phyloP scores from a whole-genome alignment of 35 echinoderm and acorn worm genomes.

The Amphiura filiformis region DNA sequence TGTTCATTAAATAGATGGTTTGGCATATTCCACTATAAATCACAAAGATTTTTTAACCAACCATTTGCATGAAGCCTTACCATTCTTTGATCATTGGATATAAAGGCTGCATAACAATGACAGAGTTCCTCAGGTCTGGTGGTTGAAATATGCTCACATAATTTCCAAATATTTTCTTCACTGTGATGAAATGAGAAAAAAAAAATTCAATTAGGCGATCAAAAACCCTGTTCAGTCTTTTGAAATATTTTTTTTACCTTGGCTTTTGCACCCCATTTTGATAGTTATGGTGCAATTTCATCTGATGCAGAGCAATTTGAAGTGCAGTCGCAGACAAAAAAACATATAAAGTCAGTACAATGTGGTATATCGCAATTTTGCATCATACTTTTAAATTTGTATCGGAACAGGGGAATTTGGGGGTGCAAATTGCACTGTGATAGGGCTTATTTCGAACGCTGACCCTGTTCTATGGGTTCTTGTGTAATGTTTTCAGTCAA shows the following conservation, averaged over 20 bases:
- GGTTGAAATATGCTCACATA: slow-evolving; percentile 35
- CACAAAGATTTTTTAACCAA: not conserved
- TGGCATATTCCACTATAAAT: not conserved
- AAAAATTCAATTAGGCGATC: not conserved
- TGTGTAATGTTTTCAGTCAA: no score
- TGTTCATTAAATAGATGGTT: not conserved
- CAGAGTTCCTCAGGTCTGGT: slow-evolving; percentile 19
- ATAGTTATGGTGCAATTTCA: no score
- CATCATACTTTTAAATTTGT: not conserved
- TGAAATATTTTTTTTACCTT: not conserved
- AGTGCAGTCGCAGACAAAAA: not conserved
- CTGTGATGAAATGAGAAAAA: slow-evolving; percentile 20
- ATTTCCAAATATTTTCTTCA: slow-evolving; percentile 79
- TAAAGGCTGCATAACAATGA: slow-evolving; percentile 52
- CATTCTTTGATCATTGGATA: slow-evolving; percentile 57
- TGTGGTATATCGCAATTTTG: not conserved
- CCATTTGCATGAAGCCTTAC: not conserved
- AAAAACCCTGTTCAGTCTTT: not conserved
- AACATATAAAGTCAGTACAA: not conserved
- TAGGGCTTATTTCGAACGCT: not conserved
- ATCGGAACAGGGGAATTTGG: not conserved
- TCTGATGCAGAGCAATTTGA: no score
- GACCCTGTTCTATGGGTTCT: no score
- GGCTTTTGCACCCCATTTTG: not conserved
- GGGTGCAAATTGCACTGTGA: no score